phyloP scores from a whole-genome alignment of 2,797 vertebrate genomes.

The Triplophysa yarkandensis region DNA sequence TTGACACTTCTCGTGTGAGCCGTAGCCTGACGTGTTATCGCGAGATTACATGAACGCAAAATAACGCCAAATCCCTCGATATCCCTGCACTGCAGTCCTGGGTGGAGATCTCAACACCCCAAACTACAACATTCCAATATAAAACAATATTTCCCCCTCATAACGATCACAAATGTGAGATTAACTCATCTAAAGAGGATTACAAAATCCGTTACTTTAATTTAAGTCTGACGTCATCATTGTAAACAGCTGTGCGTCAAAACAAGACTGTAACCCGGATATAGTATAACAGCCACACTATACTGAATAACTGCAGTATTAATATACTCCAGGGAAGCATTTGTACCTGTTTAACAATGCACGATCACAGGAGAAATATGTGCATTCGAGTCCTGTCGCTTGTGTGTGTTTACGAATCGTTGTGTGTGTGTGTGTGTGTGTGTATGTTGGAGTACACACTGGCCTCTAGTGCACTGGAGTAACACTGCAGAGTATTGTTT shows the following conservation, averaged over 20 bases:
- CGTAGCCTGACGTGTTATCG: too few species aligned
- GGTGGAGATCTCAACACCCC: not conserved
- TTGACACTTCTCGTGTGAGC: too few species aligned
- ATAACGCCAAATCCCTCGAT: not conserved
- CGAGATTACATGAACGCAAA: too few species aligned
- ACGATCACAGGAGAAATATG: conserved; percentile 11
- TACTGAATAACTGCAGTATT: not conserved
- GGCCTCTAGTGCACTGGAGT: conserved; percentile 13
- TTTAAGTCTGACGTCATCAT: not conserved
- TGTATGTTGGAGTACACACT: not conserved
- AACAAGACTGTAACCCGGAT: not conserved
- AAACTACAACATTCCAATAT: not conserved
- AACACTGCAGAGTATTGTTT: not conserved
- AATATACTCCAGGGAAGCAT: rapidly evolving
- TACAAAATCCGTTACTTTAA: not conserved
- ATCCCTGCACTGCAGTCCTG: not conserved
- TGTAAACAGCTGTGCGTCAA: not conserved
- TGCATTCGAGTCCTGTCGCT: not conserved
- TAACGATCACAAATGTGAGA: not conserved
- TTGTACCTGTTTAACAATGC: conserved; percentile 32
- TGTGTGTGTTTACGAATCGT: conserved; percentile 20
- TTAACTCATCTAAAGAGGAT: not conserved
- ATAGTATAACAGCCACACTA: not conserved
- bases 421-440: not conserved
- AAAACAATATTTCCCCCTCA: not conserved